Evolutionary conservation across 2,888 invertebrate genomes (phyloP).

Genomic region (Andrena hattorfiana): DNA sequence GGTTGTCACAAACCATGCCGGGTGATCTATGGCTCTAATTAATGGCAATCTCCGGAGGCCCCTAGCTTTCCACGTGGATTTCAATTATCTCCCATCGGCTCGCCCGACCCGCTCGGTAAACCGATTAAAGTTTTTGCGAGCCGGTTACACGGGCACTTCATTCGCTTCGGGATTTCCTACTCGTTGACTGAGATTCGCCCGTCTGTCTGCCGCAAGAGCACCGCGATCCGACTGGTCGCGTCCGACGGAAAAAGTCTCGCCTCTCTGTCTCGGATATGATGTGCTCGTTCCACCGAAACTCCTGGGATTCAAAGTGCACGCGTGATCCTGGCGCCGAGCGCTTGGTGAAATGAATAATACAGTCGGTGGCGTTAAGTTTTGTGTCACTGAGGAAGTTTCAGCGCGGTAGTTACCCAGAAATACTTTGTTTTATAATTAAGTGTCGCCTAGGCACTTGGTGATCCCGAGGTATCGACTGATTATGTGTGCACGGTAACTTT

Average conservation of each 20-base stretch:
- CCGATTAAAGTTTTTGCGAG: constrained; percentile 73
- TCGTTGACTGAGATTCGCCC: constrained; percentile 18
- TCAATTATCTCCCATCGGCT: constrained; percentile 77
- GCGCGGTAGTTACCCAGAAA: no score
- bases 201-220: constrained; percentile 19
- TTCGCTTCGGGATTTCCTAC: constrained; percentile 14
- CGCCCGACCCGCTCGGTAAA: constrained; percentile 56
- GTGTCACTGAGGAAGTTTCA: neutral
- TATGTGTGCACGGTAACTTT: constrained; percentile 25
- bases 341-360: neutral
- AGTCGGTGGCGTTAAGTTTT: neutral
- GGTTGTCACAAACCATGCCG: constrained; percentile 77
- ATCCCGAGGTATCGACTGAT: neutral
- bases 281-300: constrained; percentile 4
- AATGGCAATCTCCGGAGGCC: constrained; percentile 77
- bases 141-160: constrained; percentile 35
- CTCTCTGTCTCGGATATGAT: neutral
- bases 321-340: neutral
- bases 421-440: constrained; percentile 5
- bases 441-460: neutral
- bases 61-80: constrained; percentile 76
- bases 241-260: neutral
- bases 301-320: neutral
- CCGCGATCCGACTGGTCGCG: constrained; percentile 8
- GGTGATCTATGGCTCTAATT: constrained; percentile 81